Evolutionary conservation across 2,113 vertebrate species (phyloP), one percentile per base, ranked within the genome.

Genomic region (Burhinus oedicnemus): DNA sequence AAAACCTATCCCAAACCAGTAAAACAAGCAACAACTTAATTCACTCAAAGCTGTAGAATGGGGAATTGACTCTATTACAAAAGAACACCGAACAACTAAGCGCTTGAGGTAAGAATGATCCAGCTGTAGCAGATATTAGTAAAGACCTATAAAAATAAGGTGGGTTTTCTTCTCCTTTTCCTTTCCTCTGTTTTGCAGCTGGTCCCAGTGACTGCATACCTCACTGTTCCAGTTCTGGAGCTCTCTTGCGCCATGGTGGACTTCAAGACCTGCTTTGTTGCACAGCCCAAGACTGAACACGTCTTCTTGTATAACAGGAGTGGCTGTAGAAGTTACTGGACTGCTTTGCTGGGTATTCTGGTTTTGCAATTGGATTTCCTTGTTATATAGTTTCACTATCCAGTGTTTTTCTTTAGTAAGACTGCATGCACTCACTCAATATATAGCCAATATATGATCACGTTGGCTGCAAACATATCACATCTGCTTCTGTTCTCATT

Each of bases 231-330:
- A 1, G 95, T 97, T 8, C 94, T 99, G 32, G 95, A 97, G 82
- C 98, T 99, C 32, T 99, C 99, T 74, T 95, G 92, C 22, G 57
- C 98, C 69, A 91, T 8, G 1, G 27, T 99, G 25, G 96, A 99
- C 96, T 99, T 99, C 23, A 98, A 99, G 38, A 98, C 95, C 74
- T 99, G 99, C 95, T 98, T 98, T 13, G 98, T 99, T 71, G 98
- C 98, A 21, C 96, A 98, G 77, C 96, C 58, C 21, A 95, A 86
- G 89, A 96, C 92, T 27, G 96, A 93, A 95, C 98, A 98, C 6
- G 94, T 99, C 34, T 97, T 93, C 51, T 96, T 99, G 30, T 89
- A 87, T 60, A 99, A 98, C 96, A 94, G 84, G 62, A 99, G 99
- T 0, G 11, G 96, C 61, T 99, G 98, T 58, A 95, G 83, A 69